A percentile compares a stretch with the other conserved stretches of the same genome.
These are phyloP conservation scores for Melikaiella ostensackeni DNA, from an alignment of 2,888 invertebrate genomes.

Conservation along the genomic window DNA sequence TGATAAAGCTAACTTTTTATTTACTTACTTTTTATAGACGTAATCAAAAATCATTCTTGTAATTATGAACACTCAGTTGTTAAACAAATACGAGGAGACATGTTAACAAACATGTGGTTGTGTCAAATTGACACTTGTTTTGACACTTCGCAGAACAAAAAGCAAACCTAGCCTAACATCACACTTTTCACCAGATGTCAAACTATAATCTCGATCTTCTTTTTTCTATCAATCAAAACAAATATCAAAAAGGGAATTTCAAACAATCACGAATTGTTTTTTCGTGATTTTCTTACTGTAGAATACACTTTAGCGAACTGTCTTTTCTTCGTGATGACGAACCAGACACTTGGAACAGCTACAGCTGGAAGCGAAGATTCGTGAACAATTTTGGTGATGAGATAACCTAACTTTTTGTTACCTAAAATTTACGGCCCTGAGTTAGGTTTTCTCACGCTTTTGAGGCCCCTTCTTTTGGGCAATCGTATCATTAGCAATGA, in stretches of 20 bases:
- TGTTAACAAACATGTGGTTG: constrained; percentile 34
- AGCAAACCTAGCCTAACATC: constrained; percentile 1
- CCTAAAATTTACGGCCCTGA: no score
- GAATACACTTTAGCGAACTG: not conserved
- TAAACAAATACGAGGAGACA: constrained; percentile 24
- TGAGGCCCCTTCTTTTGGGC: no score
- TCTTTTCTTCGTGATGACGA: not conserved
- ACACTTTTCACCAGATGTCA: not conserved
- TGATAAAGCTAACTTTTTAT: not conserved
- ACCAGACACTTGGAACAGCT: not conserved
- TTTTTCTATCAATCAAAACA: not conserved
- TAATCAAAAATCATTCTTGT: constrained; percentile 28
- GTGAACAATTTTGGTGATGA: no score
- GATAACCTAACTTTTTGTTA: no score
- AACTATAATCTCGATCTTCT: not conserved
- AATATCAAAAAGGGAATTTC: not conserved
- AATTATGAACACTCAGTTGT: constrained; percentile 23
- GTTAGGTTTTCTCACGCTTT: no score
- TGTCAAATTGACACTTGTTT: constrained; percentile 26
- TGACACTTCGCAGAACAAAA: not conserved
- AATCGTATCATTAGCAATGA: no score
- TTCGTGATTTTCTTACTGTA: not conserved
- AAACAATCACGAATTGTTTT: not conserved
- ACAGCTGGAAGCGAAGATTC: not conserved
- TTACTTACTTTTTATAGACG: constrained; percentile 17